phyloP scores from a whole-genome alignment of 1,140 invertebrate species.

The Agrilus planipennis region DNA sequence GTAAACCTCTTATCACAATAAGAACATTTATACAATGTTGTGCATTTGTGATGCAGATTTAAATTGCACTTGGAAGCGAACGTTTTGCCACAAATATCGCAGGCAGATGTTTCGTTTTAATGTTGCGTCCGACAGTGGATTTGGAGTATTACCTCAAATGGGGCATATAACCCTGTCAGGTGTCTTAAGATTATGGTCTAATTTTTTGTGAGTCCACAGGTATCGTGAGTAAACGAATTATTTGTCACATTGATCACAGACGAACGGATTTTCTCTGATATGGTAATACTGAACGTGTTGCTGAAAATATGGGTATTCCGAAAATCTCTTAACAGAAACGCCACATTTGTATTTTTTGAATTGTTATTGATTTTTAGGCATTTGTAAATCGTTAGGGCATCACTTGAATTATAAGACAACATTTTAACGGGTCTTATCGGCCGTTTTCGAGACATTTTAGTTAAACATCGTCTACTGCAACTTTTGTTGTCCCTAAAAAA shows the following conservation, averaged over 20 bases:
- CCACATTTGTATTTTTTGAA: conserved; percentile 8
- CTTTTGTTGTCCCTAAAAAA: no score
- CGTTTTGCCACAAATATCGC: conserved; percentile 1
- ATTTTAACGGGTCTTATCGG: no score
- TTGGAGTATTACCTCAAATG: conserved; percentile 16
- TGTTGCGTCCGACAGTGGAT: conserved; percentile 29
- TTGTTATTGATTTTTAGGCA: no score
- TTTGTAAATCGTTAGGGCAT: no score
- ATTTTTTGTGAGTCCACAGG: conserved; percentile 56
- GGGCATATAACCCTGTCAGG: conserved; percentile 66
- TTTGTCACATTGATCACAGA: conserved; percentile 58
- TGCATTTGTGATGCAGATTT: conserved; percentile 45
- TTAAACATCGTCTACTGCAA: no score
- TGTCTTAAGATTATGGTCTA: conserved; percentile 61
- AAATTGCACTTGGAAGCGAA: background rate
- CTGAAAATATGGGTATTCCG: background rate
- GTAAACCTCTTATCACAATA: no score
- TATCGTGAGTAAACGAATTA: conserved; percentile 37
- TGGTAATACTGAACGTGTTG: conserved; percentile 59
- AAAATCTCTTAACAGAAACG: conserved; percentile 1
- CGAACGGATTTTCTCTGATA: conserved; percentile 61
- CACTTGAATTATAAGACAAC: no score
- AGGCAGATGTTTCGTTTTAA: conserved; percentile 30
- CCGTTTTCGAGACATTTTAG: no score
- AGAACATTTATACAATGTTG: no score